phyloP scores from a whole-genome alignment of 2,797 vertebrate species.

The Xiphorhynchus erythropygius region DNA sequence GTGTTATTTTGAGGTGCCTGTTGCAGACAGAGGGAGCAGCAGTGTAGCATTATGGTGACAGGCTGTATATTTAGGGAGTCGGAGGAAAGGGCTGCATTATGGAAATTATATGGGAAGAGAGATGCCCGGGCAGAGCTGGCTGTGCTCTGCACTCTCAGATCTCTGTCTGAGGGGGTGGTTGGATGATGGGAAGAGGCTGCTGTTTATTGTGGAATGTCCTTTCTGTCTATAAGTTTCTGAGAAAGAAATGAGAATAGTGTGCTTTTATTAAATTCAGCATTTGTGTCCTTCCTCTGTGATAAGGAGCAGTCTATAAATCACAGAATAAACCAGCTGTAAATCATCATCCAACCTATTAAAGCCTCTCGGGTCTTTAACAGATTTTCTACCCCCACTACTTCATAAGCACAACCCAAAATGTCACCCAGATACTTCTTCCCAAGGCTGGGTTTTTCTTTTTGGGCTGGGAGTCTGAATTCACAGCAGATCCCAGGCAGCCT shows the following conservation, averaged over 20 bases:
- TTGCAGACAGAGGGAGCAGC: not conserved
- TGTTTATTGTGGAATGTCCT: not conserved
- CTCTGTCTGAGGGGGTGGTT: not conserved
- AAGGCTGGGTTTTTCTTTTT: not conserved
- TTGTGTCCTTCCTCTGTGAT: slow-evolving; percentile 4
- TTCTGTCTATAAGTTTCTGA: not conserved
- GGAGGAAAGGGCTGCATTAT: not conserved
- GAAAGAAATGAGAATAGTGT: not conserved
- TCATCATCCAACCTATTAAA: slow-evolving; percentile 30
- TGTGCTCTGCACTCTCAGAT: not conserved
- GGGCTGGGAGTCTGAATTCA: not conserved
- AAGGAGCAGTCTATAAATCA: slow-evolving; percentile 11
- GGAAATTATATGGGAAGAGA: slow-evolving; percentile 27
- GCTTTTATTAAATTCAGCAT: slow-evolving; percentile 16
- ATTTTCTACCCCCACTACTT: not conserved
- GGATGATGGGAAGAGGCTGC: not conserved
- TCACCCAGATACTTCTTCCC: slow-evolving; percentile 30
- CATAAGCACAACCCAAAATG: slow-evolving; percentile 41
- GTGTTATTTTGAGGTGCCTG: not conserved
- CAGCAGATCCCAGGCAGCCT: not conserved
- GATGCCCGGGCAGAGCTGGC: not conserved
- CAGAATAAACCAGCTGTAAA: slow-evolving; percentile 29
- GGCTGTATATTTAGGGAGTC: not conserved
- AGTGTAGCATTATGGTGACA: not conserved
- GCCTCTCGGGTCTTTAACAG: not conserved